These are phyloP conservation scores for Takifugu flavidus DNA, from an alignment of 2,113 vertebrate species.

Conservation along the genomic window DNA sequence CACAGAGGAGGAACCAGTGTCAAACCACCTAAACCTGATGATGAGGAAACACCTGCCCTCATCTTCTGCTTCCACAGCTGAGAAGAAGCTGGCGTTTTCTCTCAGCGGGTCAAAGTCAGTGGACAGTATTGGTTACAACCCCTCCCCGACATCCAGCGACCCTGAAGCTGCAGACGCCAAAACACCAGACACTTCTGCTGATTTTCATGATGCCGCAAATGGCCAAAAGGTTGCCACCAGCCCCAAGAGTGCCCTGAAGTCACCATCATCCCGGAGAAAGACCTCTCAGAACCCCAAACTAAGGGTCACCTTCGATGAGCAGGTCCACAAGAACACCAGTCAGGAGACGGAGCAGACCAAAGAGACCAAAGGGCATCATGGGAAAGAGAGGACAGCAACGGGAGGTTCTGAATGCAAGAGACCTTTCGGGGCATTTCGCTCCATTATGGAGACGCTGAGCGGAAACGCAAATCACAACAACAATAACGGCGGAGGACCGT, in stretches of 20 bases:
- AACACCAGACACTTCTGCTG: constrained; percentile 60
- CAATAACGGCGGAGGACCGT: constrained; percentile 56
- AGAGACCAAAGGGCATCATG: constrained; percentile 72
- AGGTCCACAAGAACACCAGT: constrained; percentile 82
- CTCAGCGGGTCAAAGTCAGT: constrained; percentile 82
- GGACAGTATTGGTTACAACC: constrained; percentile 78
- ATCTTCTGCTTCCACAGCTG: constrained; percentile 54
- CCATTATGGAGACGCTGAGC: constrained; percentile 94
- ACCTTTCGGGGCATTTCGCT: constrained; percentile 89
- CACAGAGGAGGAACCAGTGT: constrained; percentile 77
- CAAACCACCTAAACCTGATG: constrained; percentile 78
- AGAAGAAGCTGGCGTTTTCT: constrained; percentile 83
- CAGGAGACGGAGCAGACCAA: constrained; percentile 71
- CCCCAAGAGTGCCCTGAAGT: constrained; percentile 97
- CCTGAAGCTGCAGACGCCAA: constrained; percentile 75
- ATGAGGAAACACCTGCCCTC: constrained; percentile 80
- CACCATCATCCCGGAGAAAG: constrained; percentile 91
- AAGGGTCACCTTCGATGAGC: constrained; percentile 95
- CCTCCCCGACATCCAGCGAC: constrained; percentile 87
- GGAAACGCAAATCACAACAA: constrained; percentile 95
- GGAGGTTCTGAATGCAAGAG: constrained; percentile 80
- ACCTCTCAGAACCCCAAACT: constrained; percentile 93
- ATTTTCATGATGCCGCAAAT: constrained; percentile 57
- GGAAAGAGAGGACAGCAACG: constrained; percentile 74
- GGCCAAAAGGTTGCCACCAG: constrained; percentile 86